Conservation (phyloP, 2,888 invertebrate species). For the Chrysopilus asiliformis region DNA sequence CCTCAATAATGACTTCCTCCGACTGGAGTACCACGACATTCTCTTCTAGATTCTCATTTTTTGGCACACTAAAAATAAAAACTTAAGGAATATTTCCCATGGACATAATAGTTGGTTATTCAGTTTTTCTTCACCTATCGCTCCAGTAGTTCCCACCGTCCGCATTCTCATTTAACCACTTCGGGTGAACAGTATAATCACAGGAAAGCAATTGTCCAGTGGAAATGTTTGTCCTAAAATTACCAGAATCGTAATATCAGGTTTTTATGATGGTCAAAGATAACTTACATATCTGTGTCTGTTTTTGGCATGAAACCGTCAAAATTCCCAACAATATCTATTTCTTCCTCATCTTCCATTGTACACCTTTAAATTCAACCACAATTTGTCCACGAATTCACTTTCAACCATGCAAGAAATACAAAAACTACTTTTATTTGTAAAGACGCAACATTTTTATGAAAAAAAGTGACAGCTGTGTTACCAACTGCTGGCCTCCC, state of each 20-base stretch:
- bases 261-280: neutral
- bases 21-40: constrained; percentile 14
- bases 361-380: too few relatives aligned
- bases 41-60: constrained; percentile 14
- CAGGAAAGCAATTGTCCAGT: constrained; percentile 39
- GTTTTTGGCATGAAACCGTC: constrained; percentile 48
- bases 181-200: constrained; percentile 49
- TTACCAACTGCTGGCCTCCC: too few relatives aligned
- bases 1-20: constrained; percentile 16
- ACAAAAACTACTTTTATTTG: too few relatives aligned
- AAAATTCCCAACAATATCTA: constrained; percentile 59
- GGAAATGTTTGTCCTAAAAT: constrained; percentile 19
- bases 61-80: constrained; percentile 12
- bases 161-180: constrained; percentile 50
- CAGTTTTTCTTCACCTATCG: too few relatives aligned
- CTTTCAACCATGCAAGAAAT: too few relatives aligned
- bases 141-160: constrained; percentile 21
- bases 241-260: neutral
- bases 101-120: too few relatives aligned
- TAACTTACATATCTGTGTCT: constrained; percentile 44
- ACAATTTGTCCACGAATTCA: too few relatives aligned
- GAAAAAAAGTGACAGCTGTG: too few relatives aligned
- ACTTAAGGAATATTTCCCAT: too few relatives aligned
- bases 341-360: constrained; percentile 60
- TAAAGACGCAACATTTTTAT: too few relatives aligned